Evolutionary conservation across 2,888 invertebrate species (phyloP), one percentile per base, ranked within the genome.

Genomic region (Scaptomyza parva): DNA sequence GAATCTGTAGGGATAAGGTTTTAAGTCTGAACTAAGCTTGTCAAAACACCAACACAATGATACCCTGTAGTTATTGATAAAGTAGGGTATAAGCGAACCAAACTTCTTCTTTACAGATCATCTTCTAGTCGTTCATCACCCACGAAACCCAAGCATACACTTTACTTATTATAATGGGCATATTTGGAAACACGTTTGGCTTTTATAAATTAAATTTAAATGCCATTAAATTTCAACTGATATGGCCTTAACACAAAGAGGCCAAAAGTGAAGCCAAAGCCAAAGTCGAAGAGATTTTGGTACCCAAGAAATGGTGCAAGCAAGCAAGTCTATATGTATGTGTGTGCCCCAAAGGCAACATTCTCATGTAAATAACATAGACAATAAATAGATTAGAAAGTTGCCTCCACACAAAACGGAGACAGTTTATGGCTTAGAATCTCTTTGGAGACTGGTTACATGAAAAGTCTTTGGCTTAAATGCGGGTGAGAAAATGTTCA

Each of bases 161-260:
- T 3, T 14, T 30, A 12, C 50, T 12, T 52, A 9, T 39, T 59
- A 63, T 52, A 70, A 75, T 70, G 76, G 70, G 52, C 58, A 73
- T 70, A 64, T 58, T 71, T 76, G 18, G 57, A 82, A 83, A 85
- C 86, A 85, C 73, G 88, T 84, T 73, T 69, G 59, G 54, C 64
- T 70, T 61, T 75, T 59, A 71, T 71, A 86, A 86, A 87, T 84
- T 85, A 62, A 82, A 87, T 84, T 76, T 78, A 79, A 86, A 85
- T 85, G 68, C 73, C 78, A 87, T 83, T 76, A 78, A 70, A 78
- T 66, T 41, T 76, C 47, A 67, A 74, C 66, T 67, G 70, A 62
- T 68, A 65, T 63, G 68, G 72, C 41, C 41, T 41, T 26, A 59
- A 12, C 66, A 12, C 66, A 71, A 52, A 55, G 55, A 39, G 35